These are phyloP conservation scores for Stomorhina lunata DNA, from an alignment of 2,888 invertebrate genomes.

Conservation along the genomic window DNA sequence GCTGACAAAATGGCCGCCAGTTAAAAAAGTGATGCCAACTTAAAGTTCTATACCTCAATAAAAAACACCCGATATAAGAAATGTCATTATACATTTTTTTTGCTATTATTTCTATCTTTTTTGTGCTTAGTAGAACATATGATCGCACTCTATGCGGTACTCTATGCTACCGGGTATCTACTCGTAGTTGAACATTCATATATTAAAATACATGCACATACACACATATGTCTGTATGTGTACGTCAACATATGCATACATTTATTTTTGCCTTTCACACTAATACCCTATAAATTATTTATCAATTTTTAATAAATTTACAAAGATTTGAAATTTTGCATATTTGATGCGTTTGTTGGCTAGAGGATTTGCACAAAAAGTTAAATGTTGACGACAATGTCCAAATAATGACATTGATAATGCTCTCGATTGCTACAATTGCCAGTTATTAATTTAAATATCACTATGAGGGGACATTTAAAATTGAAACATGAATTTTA, in stretches of 20 bases:
- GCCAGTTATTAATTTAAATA: slow-evolving; percentile 17
- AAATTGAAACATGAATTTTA: no score
- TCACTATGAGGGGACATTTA: neutral
- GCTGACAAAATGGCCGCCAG: no score
- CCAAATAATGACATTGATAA: slow-evolving; percentile 39
- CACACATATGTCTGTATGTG: no score
- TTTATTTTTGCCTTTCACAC: slow-evolving; percentile 1
- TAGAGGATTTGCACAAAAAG: slow-evolving; percentile 35
- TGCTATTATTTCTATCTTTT: no score
- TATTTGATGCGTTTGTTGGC: slow-evolving; percentile 16
- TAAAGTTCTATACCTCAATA: no score
- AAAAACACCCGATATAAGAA: no score
- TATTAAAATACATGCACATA: neutral
- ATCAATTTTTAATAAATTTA: slow-evolving; percentile 36
- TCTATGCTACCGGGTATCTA: no score
- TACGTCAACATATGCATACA: neutral
- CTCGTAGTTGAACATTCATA: no score
- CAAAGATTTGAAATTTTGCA: slow-evolving; percentile 12
- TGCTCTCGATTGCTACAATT: slow-evolving; percentile 6
- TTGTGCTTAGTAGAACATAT: no score
- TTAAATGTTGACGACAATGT: slow-evolving; percentile 22
- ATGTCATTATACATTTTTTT: no score
- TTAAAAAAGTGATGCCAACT: no score
- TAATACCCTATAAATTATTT: slow-evolving; percentile 45
- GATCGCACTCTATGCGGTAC: no score